phyloP scores from a whole-genome alignment of 1,140 invertebrate genomes.

The Zelostemma sp. region DNA sequence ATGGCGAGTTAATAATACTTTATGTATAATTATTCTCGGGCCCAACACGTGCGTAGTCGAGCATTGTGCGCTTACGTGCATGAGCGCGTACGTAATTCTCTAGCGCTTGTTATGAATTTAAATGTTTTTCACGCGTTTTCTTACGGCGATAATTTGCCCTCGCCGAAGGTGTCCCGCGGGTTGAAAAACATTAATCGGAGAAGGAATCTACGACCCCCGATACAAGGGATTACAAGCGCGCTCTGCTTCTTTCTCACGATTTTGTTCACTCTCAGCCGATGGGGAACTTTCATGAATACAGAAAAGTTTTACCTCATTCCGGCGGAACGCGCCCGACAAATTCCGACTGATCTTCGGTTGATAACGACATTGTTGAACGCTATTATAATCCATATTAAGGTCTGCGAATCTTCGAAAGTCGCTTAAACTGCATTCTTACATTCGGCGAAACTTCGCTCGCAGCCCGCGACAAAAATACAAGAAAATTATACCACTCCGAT shows the following conservation, averaged over 20 bases:
- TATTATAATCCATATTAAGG: neutral
- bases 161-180: constrained; percentile 5
- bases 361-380: constrained; percentile 37
- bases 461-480: neutral
- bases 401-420: too few species aligned
- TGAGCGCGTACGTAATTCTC: constrained; percentile 1
- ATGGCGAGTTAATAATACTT: constrained; percentile 68
- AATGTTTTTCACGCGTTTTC: constrained; percentile 25
- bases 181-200: neutral
- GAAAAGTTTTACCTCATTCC: constrained; percentile 27
- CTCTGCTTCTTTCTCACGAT: constrained; percentile 41
- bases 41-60: constrained; percentile 25
- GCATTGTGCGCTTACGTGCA: constrained; percentile 24
- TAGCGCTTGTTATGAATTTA: constrained; percentile 36
- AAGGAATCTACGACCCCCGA: constrained; percentile 26
- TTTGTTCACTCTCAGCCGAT: constrained; percentile 24
- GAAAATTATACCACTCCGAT: too few species aligned
- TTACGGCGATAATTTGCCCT: constrained; percentile 10
- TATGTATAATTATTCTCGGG: constrained; percentile 63
- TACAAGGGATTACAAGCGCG: constrained; percentile 29
- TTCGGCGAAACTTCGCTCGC: neutral
- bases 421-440: neutral
- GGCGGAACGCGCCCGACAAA: constrained; percentile 10
- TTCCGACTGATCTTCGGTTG: constrained; percentile 30
- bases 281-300: constrained; percentile 31